Evolutionary conservation across 1,140 invertebrate genomes (phyloP), one percentile per base, ranked within the genome.

Genomic region (Maniola jurtina): DNA sequence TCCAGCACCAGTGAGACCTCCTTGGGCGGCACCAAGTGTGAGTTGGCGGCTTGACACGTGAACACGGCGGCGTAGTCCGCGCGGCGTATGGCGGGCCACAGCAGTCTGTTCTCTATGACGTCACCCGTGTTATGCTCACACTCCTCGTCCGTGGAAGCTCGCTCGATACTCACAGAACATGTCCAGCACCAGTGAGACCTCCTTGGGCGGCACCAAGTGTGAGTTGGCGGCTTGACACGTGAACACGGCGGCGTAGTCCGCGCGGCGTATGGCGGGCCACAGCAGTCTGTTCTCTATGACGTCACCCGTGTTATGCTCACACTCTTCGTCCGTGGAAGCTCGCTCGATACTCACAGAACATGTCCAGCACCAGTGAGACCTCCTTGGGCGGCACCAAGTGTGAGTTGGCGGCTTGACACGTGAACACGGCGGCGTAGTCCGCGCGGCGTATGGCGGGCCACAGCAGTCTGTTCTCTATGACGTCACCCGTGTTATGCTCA

Each of bases 191-290:
- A 97, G 93, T 15, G 94, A 94, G 4, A 94, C 93, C 81, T 95
- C 94, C 79, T 94, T 95, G 10, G 96, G 94, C 73, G 95, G 94
- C 35, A 95, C 94, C 33, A 97, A 93, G 72, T 94, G 92, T 6
- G 96, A 97, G 85, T 97, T 97, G 70, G 94, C 92, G 10, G 96
- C 96, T 81, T 96, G 94, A 83, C 96, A 98, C 47, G 95, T 96
- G 83, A 38, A 38, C 9, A 38, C 36, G 5, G 36, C 36, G 71
- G 96, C 94, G 3, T 97, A 93, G 89, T 97, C 95, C n/a, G 94
- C 93, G 95, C 94, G 65, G 95, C 94, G 63, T 97, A 93, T 89
- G 97, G 93, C 92, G 36, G 93, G 93, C 92, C 96, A 94, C 54
- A 94, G 93, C 50, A 97, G 92, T 9, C 9, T 93, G 88, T 97